Percentiles rank a stretch among this genome's conserved stretches.
Conservation (phyloP, 2,797 vertebrate species). For the Spea hammondii region DNA sequence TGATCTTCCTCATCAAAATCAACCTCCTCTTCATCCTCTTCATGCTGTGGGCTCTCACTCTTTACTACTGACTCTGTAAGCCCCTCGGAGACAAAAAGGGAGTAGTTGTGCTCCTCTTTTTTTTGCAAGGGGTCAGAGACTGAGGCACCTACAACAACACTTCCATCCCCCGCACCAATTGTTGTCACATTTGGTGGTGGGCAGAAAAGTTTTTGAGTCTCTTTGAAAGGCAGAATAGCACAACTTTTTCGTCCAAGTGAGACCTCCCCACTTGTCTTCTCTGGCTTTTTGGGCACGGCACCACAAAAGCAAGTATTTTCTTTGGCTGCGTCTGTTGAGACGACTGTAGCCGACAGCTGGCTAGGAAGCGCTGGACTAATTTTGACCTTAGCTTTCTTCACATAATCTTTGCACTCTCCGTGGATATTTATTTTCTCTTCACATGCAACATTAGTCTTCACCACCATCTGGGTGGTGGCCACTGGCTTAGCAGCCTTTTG, state of each 20-base stretch:
- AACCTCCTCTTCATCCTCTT: constrained; percentile 80
- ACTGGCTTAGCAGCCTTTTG: constrained; percentile 87
- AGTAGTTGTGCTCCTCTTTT: constrained; percentile 98
- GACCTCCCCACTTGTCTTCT: constrained; percentile 63
- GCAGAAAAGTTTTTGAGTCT: constrained; percentile 75
- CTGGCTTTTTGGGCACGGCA: constrained; percentile 68
- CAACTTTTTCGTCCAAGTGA: constrained; percentile 58
- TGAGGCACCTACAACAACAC: constrained; percentile 68
- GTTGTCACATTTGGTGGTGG: constrained; percentile 64
- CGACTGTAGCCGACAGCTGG: constrained; percentile 67
- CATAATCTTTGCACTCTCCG: constrained; percentile 83
- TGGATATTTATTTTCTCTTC: constrained; percentile 74
- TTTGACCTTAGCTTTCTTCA: constrained; percentile 93
- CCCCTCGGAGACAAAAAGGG: constrained; percentile 87
- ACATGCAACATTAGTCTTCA: constrained; percentile 78
- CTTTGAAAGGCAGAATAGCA: constrained; percentile 73
- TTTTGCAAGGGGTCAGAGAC: constrained; percentile 79
- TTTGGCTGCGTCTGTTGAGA: constrained; percentile 67
- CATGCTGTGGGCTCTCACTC: constrained; percentile 77
- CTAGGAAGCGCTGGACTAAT: constrained; percentile 75
- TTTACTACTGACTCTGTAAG: constrained; percentile 73
- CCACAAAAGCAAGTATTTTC: constrained; percentile 75
- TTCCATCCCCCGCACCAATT: constrained; percentile 64
- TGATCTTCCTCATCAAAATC: constrained; percentile 81
- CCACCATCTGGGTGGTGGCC: constrained; percentile 87